Evolutionary conservation across 2,113 vertebrate species (phyloP).

Genomic region (Columbina picui): DNA sequence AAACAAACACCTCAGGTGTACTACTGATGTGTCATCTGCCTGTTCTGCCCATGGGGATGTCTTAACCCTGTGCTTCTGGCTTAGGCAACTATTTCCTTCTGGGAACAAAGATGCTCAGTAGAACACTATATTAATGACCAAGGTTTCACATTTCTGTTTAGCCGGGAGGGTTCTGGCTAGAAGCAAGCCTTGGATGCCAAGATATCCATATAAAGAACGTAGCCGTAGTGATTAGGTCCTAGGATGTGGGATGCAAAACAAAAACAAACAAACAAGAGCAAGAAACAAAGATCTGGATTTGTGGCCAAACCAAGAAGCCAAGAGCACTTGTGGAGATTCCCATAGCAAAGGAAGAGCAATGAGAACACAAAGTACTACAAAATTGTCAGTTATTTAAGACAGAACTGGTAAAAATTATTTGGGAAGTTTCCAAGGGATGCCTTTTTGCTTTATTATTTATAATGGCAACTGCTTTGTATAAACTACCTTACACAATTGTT

Average conservation of each 20-base stretch:
- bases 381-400: conserved; percentile 40
- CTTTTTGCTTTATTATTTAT: conserved; percentile 57
- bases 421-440: conserved; percentile 42
- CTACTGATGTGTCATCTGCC: neutral
- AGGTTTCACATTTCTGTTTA: neutral
- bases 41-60: neutral
- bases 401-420: conserved; percentile 42
- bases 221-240: neutral
- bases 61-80: neutral
- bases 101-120: neutral
- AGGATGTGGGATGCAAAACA: conserved; percentile 9
- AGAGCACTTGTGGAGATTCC: conserved; percentile 2
- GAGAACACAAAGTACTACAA: conserved; percentile 30
- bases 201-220: neutral
- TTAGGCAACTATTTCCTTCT: neutral
- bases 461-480: conserved; percentile 41
- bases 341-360: neutral
- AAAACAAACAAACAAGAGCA: conserved; percentile 15
- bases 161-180: neutral
- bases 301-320: conserved; percentile 14
- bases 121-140: neutral
- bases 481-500: conserved; percentile 38
- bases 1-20: neutral
- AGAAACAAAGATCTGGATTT: conserved; percentile 1
- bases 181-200: conserved; percentile 19